Percentiles rank a stretch among this genome's conserved stretches.
phyloP scores from a whole-genome alignment of 2,113 vertebrate genomes.

The Camelus dromedarius region DNA sequence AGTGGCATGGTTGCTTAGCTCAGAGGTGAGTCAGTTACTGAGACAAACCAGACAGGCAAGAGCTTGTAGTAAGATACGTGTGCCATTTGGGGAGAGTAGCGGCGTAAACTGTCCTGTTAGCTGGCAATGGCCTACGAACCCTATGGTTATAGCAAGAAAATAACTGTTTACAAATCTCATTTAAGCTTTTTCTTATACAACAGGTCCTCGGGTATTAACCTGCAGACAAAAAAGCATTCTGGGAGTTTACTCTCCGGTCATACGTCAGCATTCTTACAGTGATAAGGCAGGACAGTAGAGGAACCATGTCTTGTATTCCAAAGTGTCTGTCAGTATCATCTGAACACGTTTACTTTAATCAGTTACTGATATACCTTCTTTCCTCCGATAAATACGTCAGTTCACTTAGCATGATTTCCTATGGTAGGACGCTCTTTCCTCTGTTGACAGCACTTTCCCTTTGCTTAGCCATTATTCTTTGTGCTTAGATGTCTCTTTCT shows the following conservation, averaged over 20 bases:
- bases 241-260: background rate
- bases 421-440: background rate
- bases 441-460: background rate
- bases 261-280: background rate
- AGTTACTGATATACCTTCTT: background rate
- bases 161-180: background rate
- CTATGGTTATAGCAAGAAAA: background rate
- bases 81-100: background rate
- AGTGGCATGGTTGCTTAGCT: background rate
- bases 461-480: background rate
- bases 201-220: background rate
- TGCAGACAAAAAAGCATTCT: background rate
- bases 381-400: background rate
- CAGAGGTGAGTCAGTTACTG: conserved; percentile 1
- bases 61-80: background rate
- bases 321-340: background rate
- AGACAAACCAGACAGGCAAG: background rate
- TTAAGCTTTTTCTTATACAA: background rate
- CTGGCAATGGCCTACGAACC: background rate
- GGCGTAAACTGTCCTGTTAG: background rate
- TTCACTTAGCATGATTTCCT: background rate
- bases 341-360: background rate
- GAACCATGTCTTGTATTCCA: background rate
- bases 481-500: background rate
- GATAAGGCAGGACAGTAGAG: background rate